These are phyloP conservation scores for Lonchura striata DNA, from an alignment of 2,113 vertebrate species.

Conservation along the genomic window DNA sequence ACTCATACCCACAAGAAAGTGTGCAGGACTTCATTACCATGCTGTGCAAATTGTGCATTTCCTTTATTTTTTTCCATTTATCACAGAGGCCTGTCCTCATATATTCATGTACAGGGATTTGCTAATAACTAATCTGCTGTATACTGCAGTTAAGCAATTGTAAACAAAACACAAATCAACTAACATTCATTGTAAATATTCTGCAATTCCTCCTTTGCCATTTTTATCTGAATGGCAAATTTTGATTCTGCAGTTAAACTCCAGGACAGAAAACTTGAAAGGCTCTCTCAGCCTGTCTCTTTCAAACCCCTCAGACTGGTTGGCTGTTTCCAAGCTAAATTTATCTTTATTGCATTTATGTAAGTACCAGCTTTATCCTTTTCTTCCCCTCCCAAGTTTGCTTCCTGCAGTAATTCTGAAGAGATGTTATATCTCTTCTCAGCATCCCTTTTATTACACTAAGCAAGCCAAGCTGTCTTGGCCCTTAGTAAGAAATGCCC, in stretches of 20 bases:
- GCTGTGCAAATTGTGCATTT: background rate
- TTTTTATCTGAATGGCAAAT: background rate
- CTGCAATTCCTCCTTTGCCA: background rate
- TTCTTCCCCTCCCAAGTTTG: background rate
- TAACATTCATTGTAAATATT: background rate
- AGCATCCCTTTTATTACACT: background rate
- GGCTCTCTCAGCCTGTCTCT: background rate
- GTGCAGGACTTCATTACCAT: background rate
- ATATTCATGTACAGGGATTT: background rate
- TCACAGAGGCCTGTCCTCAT: background rate
- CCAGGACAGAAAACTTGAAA: background rate
- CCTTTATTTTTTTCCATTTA: background rate
- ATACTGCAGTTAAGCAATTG: background rate
- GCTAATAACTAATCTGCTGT: background rate
- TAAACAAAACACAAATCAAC: background rate
- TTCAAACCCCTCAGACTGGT: background rate
- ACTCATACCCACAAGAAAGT: background rate
- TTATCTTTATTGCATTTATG: conserved; percentile 15
- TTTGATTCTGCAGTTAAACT: background rate
- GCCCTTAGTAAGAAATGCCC: background rate
- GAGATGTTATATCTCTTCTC: background rate
- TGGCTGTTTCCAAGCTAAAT: conserved; percentile 13
- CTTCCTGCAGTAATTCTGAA: conserved; percentile 34
- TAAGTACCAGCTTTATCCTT: conserved; percentile 27
- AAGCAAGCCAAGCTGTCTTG: conserved; percentile 17